Conservation (phyloP, 1,140 invertebrate species). For the Drepana arcuata region DNA sequence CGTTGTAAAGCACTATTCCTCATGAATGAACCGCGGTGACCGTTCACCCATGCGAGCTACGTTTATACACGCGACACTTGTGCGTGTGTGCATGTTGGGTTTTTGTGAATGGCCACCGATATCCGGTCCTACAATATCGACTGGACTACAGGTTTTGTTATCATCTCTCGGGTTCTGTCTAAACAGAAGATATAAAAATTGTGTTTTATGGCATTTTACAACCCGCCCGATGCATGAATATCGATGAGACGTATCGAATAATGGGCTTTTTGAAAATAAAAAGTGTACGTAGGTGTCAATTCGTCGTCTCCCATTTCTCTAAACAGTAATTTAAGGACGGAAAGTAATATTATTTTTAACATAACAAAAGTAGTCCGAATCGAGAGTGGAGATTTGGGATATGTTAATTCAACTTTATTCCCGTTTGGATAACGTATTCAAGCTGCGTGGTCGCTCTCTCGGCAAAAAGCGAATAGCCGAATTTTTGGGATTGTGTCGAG, state of each 20-base stretch:
- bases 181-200: conserved; percentile 69
- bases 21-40: conserved; percentile 59
- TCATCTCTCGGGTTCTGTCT: conserved; percentile 62
- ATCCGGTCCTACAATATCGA: conserved; percentile 60
- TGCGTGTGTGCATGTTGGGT: conserved; percentile 38
- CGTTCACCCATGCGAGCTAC: conserved; percentile 18
- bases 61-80: conserved; percentile 17
- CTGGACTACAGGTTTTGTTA: conserved; percentile 59
- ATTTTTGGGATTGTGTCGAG: conserved; percentile 47
- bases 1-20: conserved; percentile 47
- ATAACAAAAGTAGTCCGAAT: conserved; percentile 39
- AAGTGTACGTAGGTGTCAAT: conserved; percentile 57
- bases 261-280: conserved; percentile 33
- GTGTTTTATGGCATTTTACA: conserved; percentile 67
- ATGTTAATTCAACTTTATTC: conserved; percentile 48
- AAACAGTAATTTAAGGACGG: conserved; percentile 43
- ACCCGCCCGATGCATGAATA: conserved; percentile 45
- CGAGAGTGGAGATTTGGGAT: conserved; percentile 31
- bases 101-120: conserved; percentile 67
- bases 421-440: conserved; percentile 36
- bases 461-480: conserved; percentile 42
- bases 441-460: conserved; percentile 20
- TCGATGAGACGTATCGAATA: conserved; percentile 48
- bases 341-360: conserved; percentile 43
- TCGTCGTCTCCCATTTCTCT: conserved; percentile 29